Base-by-base conservation (phyloP, 2,888 invertebrate species). In the Anodontia alba region DNA sequence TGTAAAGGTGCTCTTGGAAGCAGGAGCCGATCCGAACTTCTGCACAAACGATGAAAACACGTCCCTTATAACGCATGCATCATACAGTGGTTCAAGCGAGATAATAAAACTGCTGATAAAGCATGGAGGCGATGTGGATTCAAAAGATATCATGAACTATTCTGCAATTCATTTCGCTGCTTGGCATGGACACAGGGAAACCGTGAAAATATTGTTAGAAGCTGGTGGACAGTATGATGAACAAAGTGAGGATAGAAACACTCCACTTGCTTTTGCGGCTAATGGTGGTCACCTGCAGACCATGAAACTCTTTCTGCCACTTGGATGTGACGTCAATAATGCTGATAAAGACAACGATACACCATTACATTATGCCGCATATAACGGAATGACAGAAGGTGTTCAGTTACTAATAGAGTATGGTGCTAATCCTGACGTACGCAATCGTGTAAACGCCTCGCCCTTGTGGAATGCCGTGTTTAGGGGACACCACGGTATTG, bases 101-200 rank as follows among this genome's bases (percentile, higher is more conserved):
- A n/a, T n/a, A 17, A 51, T 51, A 51, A n/a, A 51, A 51, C 10
- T 20, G 12, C 51, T 51, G 17, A 51, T 51, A 7, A 17, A 51
- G 51, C 20, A n/a, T 51, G 51, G 51, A 17, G 23, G 51, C 8
- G 51, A 17, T n/a, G 51, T 51, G 23, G 20, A 51, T 51, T 23
- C 5, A 15, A 5, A 12, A 20, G 20, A 51, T 20, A 51, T 15
- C 51, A 17, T 15, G 5, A 5, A 5, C 5, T 51, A 51, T 23
- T 51, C 51, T n/a, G 51, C 51, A 51, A 10, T 51, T n/a, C 51
- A 51, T 51, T 12, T 51, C 23, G 51, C 51, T 51, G 51, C 51
- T 15, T 51, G 51, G 51, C 20, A 12, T n/a, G 51, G 51, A 17
- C 5, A 23, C 5, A 23, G 23, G 8, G 51, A 51, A 51, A 20